These are phyloP conservation scores for Proctacanthus coquilletti DNA, from an alignment of 1,140 invertebrate genomes.

Conservation along the genomic window DNA sequence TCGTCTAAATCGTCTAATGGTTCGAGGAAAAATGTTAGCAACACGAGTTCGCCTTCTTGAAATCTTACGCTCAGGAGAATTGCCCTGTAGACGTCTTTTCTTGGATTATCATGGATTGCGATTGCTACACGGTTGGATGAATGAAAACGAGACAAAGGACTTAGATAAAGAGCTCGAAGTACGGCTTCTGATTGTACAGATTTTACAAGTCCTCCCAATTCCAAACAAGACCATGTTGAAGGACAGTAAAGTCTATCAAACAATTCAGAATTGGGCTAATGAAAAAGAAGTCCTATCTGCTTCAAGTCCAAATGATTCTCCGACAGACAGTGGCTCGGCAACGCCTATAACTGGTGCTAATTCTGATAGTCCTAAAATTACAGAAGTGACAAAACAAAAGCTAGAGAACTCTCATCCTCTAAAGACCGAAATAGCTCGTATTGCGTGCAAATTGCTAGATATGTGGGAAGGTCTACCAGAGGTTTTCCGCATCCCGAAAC, in stretches of 20 bases:
- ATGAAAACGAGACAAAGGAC: slow-evolving; percentile 43
- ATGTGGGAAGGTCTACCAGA: slow-evolving; percentile 30
- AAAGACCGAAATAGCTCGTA: slow-evolving; percentile 7
- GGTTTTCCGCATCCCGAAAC: slow-evolving; percentile 88
- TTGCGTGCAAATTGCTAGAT: slow-evolving; percentile 10
- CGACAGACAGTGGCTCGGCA: slow-evolving; percentile 5
- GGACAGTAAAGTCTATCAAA: slow-evolving; percentile 73
- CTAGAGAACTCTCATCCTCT: neutral
- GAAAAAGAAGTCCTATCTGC: slow-evolving; percentile 27
- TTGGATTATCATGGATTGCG: slow-evolving; percentile 87
- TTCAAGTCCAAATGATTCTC: slow-evolving; percentile 27
- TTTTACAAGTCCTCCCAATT: slow-evolving; percentile 69
- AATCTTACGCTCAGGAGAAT: slow-evolving; percentile 53
- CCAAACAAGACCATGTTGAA: slow-evolving; percentile 83
- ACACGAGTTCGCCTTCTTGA: slow-evolving; percentile 54
- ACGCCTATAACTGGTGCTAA: slow-evolving; percentile 2
- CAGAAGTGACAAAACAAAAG: neutral
- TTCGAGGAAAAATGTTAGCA: slow-evolving; percentile 66
- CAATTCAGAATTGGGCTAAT: slow-evolving; percentile 66
- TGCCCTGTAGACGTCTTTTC: slow-evolving; percentile 73
- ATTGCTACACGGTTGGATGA: slow-evolving; percentile 84
- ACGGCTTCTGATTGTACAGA: slow-evolving; percentile 62
- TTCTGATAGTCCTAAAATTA: neutral
- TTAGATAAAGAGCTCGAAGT: slow-evolving; percentile 20
- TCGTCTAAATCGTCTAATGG: slow-evolving; percentile 76